phyloP scores from a whole-genome alignment of 30 jellyfish, hydroid and myxozoan genomes.

The Rhopilema esculentum region DNA sequence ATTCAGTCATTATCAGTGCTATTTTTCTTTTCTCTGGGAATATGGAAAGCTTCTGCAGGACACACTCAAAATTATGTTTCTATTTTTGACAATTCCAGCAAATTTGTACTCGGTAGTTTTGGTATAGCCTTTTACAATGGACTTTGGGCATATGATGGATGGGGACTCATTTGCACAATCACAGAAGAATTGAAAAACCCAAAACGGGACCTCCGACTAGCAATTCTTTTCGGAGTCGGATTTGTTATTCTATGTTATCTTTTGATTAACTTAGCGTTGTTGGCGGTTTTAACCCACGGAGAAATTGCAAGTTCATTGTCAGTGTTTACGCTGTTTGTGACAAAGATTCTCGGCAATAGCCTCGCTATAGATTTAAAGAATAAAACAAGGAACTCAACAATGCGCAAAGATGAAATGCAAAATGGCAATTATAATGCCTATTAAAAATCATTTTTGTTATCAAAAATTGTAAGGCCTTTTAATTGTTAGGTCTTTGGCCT shows the following conservation, averaged over 20 bases:
- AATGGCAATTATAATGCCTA: too few species aligned
- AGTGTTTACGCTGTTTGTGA: slow-evolving; percentile 55
- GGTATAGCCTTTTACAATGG: slow-evolving; percentile 54
- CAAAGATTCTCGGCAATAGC: slow-evolving; percentile 29
- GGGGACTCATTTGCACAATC: slow-evolving; percentile 28
- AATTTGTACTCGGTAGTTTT: slow-evolving; percentile 19
- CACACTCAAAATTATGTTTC: slow-evolving; percentile 29
- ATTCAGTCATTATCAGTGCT: slow-evolving; percentile 48
- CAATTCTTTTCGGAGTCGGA: slow-evolving; percentile 53
- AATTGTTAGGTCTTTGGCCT: too few species aligned
- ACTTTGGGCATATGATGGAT: slow-evolving; percentile 79
- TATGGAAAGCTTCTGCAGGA: slow-evolving; percentile 59
- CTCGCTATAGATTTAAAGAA: too few species aligned
- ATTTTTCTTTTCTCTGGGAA: slow-evolving; percentile 48
- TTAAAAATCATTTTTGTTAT: too few species aligned
- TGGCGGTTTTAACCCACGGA: slow-evolving; percentile 37
- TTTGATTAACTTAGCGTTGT: slow-evolving; percentile 32
- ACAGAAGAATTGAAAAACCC: slow-evolving; percentile 57
- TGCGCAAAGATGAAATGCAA: too few species aligned
- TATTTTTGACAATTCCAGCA: slow-evolving; percentile 25
- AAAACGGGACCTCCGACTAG: slow-evolving; percentile 45
- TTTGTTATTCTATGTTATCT: slow-evolving; percentile 54
- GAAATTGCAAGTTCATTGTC: slow-evolving; percentile 51
- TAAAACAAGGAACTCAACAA: too few species aligned
- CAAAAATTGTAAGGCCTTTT: too few species aligned